Conservation (phyloP, 2,888 invertebrate genomes). For the Cheilosia grossa region DNA sequence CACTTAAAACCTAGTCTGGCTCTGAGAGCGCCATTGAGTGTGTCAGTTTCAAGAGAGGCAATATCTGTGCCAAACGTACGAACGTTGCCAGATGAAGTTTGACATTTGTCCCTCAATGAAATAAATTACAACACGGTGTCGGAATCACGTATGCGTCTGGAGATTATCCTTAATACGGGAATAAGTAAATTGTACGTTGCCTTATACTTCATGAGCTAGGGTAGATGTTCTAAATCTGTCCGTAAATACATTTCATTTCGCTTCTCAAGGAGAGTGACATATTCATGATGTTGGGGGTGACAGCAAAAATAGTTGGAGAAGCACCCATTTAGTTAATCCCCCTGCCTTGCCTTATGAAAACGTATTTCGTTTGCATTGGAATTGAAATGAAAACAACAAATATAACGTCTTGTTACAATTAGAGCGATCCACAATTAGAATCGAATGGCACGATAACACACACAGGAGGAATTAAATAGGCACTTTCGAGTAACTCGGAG, state of each 20-base stretch:
- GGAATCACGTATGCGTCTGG: constrained; percentile 67
- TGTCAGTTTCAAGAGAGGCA: constrained; percentile 52
- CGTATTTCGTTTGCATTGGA: constrained; percentile 18
- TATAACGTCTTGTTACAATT: constrained; percentile 60
- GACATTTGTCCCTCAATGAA: constrained; percentile 53
- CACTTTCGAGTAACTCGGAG: constrained; percentile 24
- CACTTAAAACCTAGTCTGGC: constrained; percentile 21
- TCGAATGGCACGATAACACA: constrained; percentile 45
- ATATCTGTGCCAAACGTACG: constrained; percentile 57
- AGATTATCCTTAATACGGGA: constrained; percentile 72
- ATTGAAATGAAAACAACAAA: constrained; percentile 29
- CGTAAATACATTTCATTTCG: constrained; percentile 67
- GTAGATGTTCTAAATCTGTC: constrained; percentile 61
- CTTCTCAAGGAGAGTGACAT: constrained; percentile 44
- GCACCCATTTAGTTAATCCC: constrained; percentile 64
- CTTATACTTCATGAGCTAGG: constrained; percentile 9
- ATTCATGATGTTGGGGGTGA: constrained; percentile 22
- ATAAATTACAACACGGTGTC: constrained; percentile 65
- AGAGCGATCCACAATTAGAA: constrained; percentile 62
- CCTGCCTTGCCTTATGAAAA: constrained; percentile 44
- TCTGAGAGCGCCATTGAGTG: constrained; percentile 36
- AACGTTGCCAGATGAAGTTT: constrained; percentile 67
- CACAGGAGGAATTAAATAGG: constrained; percentile 11
- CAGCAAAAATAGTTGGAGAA: constrained; percentile 54
- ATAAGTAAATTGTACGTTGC: constrained; percentile 58